Conservation (phyloP, 2,888 invertebrate species). For the Ceraclea dissimilis region DNA sequence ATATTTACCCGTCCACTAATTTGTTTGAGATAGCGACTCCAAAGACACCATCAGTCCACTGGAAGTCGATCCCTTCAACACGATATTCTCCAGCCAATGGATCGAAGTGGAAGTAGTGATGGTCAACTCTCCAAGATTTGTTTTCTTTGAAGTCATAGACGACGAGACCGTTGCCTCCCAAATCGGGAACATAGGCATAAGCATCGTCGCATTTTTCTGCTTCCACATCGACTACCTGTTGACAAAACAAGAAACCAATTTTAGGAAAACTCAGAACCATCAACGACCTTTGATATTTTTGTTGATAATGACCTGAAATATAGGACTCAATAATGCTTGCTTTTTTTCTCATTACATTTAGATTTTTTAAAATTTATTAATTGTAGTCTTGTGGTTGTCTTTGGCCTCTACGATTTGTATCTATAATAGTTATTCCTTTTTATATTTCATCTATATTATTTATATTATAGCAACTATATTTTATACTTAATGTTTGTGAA, state of each 20-base stretch:
- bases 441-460: no score
- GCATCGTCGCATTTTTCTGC: conserved; percentile 65
- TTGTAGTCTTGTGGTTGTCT: no score
- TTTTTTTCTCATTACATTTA: no score
- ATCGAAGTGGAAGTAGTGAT: conserved; percentile 80
- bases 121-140: conserved; percentile 70
- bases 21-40: conserved; percentile 61
- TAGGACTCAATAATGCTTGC: no score
- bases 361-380: no score
- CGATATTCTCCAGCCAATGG: conserved; percentile 69
- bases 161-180: conserved; percentile 66
- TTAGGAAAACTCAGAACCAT: not conserved
- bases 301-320: no score
- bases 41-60: conserved; percentile 81
- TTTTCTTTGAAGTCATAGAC: conserved; percentile 69
- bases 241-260: not conserved
- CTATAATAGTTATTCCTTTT: no score
- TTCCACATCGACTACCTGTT: conserved; percentile 61
- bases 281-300: no score
- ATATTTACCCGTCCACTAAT: conserved; percentile 49
- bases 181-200: conserved; percentile 70
- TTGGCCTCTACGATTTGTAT: no score
- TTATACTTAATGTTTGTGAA: no score
- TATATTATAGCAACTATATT: no score
- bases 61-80: conserved; percentile 72